Percentiles rank a stretch among this genome's conserved stretches.
These are phyloP conservation scores for Paramormyrops kingsleyae DNA, from an alignment of 2,113 vertebrate species.

Conservation along the genomic window DNA sequence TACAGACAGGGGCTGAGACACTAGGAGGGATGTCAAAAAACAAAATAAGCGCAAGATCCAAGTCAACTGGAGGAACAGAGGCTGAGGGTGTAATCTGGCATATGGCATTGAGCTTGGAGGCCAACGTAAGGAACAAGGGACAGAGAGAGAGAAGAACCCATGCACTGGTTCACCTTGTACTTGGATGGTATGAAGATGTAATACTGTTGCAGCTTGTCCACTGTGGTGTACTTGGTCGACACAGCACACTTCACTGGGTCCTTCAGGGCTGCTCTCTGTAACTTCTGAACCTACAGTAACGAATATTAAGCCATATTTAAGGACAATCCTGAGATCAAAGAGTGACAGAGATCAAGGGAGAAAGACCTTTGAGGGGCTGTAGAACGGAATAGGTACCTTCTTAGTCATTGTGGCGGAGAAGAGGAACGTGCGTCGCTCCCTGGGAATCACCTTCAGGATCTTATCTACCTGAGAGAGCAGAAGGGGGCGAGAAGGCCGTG, in stretches of 20 bases:
- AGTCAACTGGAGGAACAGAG: background rate
- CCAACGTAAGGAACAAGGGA: background rate
- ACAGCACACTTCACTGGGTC: slow-evolving; percentile 93
- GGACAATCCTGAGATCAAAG: background rate
- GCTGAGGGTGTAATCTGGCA: background rate
- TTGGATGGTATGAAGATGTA: slow-evolving; percentile 95
- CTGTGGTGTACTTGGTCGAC: slow-evolving; percentile 91
- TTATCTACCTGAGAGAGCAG: slow-evolving; percentile 80
- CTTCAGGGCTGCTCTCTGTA: slow-evolving; percentile 88
- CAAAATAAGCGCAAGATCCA: background rate
- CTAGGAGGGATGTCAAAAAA: background rate
- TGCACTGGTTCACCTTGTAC: slow-evolving; percentile 73
- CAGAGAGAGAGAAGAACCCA: background rate
- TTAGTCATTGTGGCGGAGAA: slow-evolving; percentile 99
- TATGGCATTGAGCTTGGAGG: background rate
- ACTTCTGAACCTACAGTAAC: slow-evolving; percentile 83
- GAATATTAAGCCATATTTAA: background rate
- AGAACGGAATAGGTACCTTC: slow-evolving; percentile 64
- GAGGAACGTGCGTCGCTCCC: slow-evolving; percentile 86
- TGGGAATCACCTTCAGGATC: slow-evolving; percentile 92
- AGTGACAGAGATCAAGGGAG: background rate
- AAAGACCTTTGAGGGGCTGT: background rate
- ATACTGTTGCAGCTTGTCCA: slow-evolving; percentile 95
- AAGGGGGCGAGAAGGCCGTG: background rate
- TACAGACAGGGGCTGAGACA: background rate